These are phyloP conservation scores for Drosophila vallismaia DNA, from an alignment of 2,888 invertebrate species.

Conservation along the genomic window DNA sequence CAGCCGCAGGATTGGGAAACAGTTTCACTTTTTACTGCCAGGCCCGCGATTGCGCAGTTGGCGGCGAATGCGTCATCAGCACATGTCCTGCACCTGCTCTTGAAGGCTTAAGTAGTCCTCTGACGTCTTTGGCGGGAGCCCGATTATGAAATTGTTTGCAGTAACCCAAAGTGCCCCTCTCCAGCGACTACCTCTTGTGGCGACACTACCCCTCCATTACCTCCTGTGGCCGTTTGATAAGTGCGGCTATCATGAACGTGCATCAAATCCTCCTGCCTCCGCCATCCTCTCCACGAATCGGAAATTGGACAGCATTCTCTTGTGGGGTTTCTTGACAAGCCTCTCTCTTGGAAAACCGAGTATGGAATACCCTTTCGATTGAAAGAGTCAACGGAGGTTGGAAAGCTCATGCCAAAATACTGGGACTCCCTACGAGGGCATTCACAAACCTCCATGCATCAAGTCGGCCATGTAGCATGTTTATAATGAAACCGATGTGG, in stretches of 20 bases:
- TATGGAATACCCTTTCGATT: background rate
- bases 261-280: background rate
- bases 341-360: background rate
- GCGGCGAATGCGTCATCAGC: constrained; percentile 60
- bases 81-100: constrained; percentile 5
- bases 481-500: constrained; percentile 12
- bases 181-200: constrained; percentile 14
- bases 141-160: background rate
- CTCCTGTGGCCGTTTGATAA: constrained; percentile 39
- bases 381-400: background rate
- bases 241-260: constrained; percentile 5
- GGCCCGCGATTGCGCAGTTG: constrained; percentile 53
- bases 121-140: constrained; percentile 36
- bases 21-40: constrained; percentile 9
- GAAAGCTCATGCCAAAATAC: background rate
- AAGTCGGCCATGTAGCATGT: constrained; percentile 27
- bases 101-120: constrained; percentile 4
- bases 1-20: constrained; percentile 6
- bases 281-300: background rate
- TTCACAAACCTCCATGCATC: constrained; percentile 21
- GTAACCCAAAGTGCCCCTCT: background rate
- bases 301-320: constrained; percentile 1
- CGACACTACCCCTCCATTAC: constrained; percentile 28
- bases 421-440: background rate
- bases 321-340: background rate